A percentile compares a stretch with the other conserved stretches of the same genome.
phyloP scores from a whole-genome alignment of 35 echinoderm and acorn worm genomes.

The Lytechinus pictus region DNA sequence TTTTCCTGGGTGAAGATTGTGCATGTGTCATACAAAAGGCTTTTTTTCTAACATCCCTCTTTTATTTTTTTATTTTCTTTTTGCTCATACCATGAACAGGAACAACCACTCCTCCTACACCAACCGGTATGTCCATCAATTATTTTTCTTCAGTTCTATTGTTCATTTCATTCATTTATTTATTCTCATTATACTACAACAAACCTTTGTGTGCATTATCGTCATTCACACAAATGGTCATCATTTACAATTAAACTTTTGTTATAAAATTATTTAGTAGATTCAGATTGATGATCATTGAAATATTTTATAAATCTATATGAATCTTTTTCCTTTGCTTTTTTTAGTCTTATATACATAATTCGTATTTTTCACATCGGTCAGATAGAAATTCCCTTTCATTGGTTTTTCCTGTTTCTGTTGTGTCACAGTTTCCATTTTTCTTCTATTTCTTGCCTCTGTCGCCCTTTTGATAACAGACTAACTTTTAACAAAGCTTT shows the following conservation, averaged over 20 bases:
- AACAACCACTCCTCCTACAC: not conserved
- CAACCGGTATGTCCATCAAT: not conserved
- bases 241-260: not conserved
- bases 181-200: not conserved
- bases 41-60: not conserved
- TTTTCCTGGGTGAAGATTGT: not conserved
- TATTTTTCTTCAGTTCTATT: not conserved
- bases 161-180: conserved; percentile 12
- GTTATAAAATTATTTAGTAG: not conserved
- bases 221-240: not conserved
- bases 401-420: not conserved
- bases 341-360: not conserved
- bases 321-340: no score
- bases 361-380: not conserved
- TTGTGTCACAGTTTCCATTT: not conserved
- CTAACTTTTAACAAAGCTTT: not conserved
- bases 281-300: not conserved
- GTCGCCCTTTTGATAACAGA: not conserved
- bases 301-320: not conserved
- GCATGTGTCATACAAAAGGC: not conserved
- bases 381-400: not conserved
- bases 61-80: conserved; percentile 22
- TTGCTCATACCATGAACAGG: not conserved
- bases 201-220: not conserved
- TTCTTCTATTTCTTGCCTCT: not conserved